phyloP scores from a whole-genome alignment of 1,140 invertebrate species.

The Hyposmocoma kahamanoa region DNA sequence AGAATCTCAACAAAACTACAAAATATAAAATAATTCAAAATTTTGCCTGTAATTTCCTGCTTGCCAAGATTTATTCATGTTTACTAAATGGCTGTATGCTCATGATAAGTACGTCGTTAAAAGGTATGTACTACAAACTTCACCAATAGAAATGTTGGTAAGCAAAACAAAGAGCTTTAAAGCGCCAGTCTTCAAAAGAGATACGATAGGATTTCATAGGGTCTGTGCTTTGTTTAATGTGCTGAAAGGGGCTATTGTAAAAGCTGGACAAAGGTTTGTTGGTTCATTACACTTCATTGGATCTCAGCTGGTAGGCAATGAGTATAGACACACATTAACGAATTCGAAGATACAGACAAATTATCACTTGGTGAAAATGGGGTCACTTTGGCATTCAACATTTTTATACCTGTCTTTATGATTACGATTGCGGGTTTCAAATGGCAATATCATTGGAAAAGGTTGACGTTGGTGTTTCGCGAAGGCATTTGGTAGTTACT shows the following conservation, averaged over 20 bases:
- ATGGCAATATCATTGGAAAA: too few relatives aligned
- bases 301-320: neutral
- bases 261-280: neutral
- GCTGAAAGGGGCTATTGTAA: neutral
- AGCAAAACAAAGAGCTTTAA: too few relatives aligned
- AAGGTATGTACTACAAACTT: too few relatives aligned
- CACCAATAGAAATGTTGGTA: too few relatives aligned
- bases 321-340: neutral
- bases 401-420: neutral
- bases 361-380: neutral
- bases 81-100: too few relatives aligned
- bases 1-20: too few relatives aligned
- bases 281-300: neutral
- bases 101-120: too few relatives aligned
- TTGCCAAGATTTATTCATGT: too few relatives aligned
- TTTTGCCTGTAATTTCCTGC: too few relatives aligned
- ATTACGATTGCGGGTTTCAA: neutral
- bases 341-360: neutral
- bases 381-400: neutral
- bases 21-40: too few relatives aligned
- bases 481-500: too few relatives aligned
- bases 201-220: neutral
- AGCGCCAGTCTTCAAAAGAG: conserved; percentile 1
- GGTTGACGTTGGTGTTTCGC: too few relatives aligned
- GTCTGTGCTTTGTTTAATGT: neutral